Conservation (phyloP, 2,113 vertebrate genomes). For the Craseonycteris thonglongyai region DNA sequence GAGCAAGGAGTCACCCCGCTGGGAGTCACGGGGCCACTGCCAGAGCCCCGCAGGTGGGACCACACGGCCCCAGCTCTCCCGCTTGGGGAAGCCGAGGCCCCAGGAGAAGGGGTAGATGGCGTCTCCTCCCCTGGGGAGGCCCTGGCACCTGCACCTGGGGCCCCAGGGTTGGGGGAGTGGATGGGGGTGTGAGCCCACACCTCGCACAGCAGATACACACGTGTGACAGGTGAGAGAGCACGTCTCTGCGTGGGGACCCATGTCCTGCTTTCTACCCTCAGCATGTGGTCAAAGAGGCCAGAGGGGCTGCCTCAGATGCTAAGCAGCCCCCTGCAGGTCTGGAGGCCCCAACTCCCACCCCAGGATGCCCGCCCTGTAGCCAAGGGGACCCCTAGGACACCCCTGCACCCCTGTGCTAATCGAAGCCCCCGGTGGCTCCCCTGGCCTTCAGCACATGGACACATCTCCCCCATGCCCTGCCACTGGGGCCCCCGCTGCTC, state of each 20-base stretch:
- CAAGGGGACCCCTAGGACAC: neutral
- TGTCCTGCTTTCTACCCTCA: neutral
- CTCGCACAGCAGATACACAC: neutral
- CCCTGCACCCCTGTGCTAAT: neutral
- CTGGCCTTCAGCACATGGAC: neutral
- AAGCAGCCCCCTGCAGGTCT: too few species aligned
- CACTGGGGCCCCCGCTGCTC: fast-evolving
- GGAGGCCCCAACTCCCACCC: neutral
- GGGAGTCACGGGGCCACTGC: neutral
- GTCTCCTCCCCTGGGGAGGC: neutral
- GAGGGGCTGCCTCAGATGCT: neutral
- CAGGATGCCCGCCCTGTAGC: neutral
- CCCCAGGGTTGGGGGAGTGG: neutral
- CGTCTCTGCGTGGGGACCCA: fast-evolving
- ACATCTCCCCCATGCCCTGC: neutral
- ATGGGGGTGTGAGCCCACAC: neutral
- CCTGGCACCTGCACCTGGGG: neutral
- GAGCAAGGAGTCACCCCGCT: neutral
- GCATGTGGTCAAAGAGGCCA: neutral
- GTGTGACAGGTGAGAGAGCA: fast-evolving
- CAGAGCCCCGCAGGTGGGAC: neutral
- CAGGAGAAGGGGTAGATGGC: fast-evolving
- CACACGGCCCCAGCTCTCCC: neutral
- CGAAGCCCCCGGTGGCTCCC: neutral
- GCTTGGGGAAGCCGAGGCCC: neutral